phyloP scores from a whole-genome alignment of 2,888 invertebrate species.

The Napeogenes inachia region DNA sequence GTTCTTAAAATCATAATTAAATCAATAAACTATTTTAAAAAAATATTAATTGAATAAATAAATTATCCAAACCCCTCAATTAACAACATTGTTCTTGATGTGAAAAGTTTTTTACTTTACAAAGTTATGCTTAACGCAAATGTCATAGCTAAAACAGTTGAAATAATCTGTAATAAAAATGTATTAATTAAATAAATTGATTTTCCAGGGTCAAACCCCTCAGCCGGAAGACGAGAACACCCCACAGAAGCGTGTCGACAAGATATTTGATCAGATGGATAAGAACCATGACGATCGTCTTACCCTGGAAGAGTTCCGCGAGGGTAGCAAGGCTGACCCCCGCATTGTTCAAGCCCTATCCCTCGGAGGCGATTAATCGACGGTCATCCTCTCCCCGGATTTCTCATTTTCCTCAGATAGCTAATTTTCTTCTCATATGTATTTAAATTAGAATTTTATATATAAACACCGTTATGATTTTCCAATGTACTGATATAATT shows the following conservation, averaged over 20 bases:
- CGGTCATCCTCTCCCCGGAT: conserved; percentile 72
- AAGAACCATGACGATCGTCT: conserved; percentile 98
- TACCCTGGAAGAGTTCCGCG: conserved; percentile 96
- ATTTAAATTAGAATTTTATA: neutral
- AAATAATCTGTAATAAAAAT: no score
- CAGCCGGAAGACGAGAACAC: conserved; percentile 93
- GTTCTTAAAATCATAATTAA: no score
- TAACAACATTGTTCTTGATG: no score
- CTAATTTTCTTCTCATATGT: conserved; percentile 10
- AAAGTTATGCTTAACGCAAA: no score
- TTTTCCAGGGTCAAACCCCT: conserved; percentile 90
- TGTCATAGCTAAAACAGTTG: no score
- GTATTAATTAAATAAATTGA: no score
- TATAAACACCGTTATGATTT: conserved; percentile 36
- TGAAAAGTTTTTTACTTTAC: no score
- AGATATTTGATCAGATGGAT: conserved; percentile 99
- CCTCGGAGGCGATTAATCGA: conserved; percentile 85
- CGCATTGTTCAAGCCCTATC: conserved; percentile 97
- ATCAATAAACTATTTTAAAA: no score
- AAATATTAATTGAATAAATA: no score
- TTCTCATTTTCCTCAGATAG: conserved; percentile 60
- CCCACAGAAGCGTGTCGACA: conserved; percentile 96
- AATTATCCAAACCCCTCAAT: no score
- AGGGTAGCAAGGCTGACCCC: conserved; percentile 98
- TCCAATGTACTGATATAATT: conserved; percentile 42